Percentiles rank a stretch among this genome's conserved stretches.
Conservation (phyloP, 2,113 vertebrate genomes). For the Notarius quadriscutis region DNA sequence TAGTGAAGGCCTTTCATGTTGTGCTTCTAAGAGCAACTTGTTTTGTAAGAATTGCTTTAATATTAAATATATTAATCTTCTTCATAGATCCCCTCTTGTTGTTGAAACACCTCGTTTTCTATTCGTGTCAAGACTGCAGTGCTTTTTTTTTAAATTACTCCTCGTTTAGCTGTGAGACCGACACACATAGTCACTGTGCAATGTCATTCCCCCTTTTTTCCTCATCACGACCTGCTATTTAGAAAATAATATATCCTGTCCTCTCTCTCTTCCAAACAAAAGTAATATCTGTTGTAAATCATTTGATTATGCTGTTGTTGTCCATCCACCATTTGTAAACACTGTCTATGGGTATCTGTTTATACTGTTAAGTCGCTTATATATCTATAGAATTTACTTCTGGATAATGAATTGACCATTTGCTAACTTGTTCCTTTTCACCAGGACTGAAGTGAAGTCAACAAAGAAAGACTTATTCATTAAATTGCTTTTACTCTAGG, state of each 20-base stretch:
- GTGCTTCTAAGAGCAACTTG: neutral
- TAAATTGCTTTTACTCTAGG: neutral
- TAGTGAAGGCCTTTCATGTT: neutral
- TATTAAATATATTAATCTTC: neutral
- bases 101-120: neutral
- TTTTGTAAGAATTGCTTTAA: neutral
- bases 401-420: neutral
- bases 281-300: neutral
- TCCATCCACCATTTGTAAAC: neutral
- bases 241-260: neutral
- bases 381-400: neutral
- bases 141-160: neutral
- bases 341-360: neutral
- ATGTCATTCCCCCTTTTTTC: neutral
- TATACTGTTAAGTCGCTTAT: neutral
- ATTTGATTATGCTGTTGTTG: neutral
- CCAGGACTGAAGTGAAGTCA: neutral
- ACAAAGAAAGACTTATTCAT: neutral
- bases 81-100: neutral
- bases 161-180: neutral
- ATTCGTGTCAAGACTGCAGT: neutral
- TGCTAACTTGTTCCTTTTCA: neutral
- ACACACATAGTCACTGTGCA: neutral
- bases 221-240: neutral
- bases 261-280: neutral